A percentile compares a stretch with the other conserved stretches of the same genome.
Conservation (phyloP, 1,140 invertebrate species). For the Paraescarpia echinospica region DNA sequence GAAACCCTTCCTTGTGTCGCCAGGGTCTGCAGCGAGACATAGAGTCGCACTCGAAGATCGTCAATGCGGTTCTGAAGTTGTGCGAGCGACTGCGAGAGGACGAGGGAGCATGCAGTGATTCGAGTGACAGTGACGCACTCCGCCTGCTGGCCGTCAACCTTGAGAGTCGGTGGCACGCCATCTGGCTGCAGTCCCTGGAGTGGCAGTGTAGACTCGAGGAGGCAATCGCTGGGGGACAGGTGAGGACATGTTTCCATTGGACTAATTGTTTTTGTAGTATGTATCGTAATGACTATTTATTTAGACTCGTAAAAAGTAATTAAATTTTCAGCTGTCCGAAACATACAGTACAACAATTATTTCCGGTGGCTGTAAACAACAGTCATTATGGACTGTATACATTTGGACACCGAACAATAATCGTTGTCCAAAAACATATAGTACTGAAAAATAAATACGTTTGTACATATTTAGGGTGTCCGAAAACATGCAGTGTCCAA, state of each 20-base stretch:
- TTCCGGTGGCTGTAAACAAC: too few relatives aligned
- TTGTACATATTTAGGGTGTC: too few relatives aligned
- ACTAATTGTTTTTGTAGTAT: not conserved
- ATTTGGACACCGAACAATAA: too few relatives aligned
- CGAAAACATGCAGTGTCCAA: too few relatives aligned
- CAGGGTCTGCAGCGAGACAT: constrained; percentile 83
- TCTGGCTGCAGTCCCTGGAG: constrained; percentile 84
- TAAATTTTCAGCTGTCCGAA: too few relatives aligned
- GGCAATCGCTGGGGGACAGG: constrained; percentile 42
- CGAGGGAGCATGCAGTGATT: constrained; percentile 26
- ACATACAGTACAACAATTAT: too few relatives aligned
- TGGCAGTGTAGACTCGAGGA: constrained; percentile 82
- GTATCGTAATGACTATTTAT: too few relatives aligned
- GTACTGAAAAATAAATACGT: too few relatives aligned
- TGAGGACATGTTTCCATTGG: not conserved
- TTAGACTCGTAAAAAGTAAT: too few relatives aligned
- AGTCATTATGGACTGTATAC: too few relatives aligned
- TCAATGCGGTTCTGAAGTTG: constrained; percentile 74
- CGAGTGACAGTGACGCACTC: constrained; percentile 36
- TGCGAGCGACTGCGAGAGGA: constrained; percentile 63
- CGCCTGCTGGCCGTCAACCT: constrained; percentile 63
- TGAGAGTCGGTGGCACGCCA: constrained; percentile 82
- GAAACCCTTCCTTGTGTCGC: constrained; percentile 29
- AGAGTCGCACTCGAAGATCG: constrained; percentile 79
- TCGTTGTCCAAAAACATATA: too few relatives aligned